These are phyloP conservation scores for Scelioninae gen. 1 DNA, from an alignment of 2,888 invertebrate species.

Conservation along the genomic window DNA sequence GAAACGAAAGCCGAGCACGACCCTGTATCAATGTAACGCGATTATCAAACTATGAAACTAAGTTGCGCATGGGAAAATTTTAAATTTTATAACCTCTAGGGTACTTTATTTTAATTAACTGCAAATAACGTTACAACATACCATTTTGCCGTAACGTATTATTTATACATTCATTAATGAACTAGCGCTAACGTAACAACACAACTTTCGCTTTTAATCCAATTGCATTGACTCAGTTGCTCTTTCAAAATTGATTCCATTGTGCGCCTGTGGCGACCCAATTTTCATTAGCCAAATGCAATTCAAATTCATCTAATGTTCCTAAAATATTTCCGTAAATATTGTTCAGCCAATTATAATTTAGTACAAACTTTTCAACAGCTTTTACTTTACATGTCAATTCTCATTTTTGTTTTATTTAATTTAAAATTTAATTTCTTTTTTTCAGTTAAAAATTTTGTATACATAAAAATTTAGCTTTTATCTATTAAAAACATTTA, in stretches of 20 bases:
- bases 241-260: constrained; percentile 9
- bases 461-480: too few relatives aligned
- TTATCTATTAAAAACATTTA: too few relatives aligned
- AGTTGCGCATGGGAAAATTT: not conserved
- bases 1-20: not conserved
- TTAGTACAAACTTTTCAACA: too few relatives aligned
- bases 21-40: constrained; percentile 6
- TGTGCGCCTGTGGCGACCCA: not conserved
- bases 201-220: constrained; percentile 22
- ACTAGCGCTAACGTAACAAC: not conserved
- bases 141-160: not conserved
- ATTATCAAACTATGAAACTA: constrained; percentile 10
- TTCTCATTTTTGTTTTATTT: too few relatives aligned
- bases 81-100: constrained; percentile 4
- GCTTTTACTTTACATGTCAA: too few relatives aligned
- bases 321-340: too few relatives aligned
- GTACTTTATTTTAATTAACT: not conserved
- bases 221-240: constrained; percentile 10
- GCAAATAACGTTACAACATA: constrained; percentile 4
- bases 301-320: not conserved
- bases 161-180: constrained; percentile 1
- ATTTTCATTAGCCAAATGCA: constrained; percentile 14
- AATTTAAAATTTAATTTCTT: too few relatives aligned
- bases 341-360: too few relatives aligned
- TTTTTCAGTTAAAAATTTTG: too few relatives aligned